A percentile compares a stretch with the other conserved stretches of the same genome.
phyloP scores from a whole-genome alignment of 2,797 vertebrate genomes.

The Syncerus caffer region DNA sequence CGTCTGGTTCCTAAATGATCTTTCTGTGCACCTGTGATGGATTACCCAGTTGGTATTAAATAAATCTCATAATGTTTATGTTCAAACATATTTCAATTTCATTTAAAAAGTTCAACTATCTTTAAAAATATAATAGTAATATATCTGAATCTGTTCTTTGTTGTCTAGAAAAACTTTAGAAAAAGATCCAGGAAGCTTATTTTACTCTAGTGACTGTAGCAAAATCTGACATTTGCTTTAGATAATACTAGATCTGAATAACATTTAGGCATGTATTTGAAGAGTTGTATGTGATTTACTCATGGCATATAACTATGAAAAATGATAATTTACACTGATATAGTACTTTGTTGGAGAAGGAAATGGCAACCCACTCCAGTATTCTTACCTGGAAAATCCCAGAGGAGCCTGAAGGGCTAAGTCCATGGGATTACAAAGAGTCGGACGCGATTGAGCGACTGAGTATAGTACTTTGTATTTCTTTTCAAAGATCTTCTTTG shows the following conservation, averaged over 20 bases:
- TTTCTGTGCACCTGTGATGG: not conserved
- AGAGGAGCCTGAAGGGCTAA: not conserved
- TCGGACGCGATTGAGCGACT: accelerated
- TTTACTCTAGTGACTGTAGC: not conserved
- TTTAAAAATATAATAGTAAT: conserved; percentile 17
- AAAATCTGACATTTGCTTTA: conserved; percentile 11
- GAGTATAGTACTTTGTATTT: not conserved
- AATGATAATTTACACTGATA: conserved; percentile 3
- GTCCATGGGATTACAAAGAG: not conserved
- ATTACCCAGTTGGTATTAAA: not conserved
- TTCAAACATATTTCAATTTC: not conserved
- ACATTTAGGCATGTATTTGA: not conserved
- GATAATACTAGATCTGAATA: not conserved
- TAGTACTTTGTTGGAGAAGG: not conserved
- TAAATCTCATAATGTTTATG: not conserved
- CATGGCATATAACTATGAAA: not conserved
- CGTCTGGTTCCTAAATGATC: not conserved
- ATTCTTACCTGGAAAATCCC: not conserved
- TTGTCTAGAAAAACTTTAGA: not conserved
- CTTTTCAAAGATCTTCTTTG: not conserved
- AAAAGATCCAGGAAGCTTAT: not conserved
- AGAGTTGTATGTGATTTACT: not conserved
- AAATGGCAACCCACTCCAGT: not conserved
- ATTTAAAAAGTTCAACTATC: not conserved
- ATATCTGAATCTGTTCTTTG: not conserved